These are phyloP conservation scores for Phainopepla nitens DNA, from an alignment of 2,113 vertebrate genomes.

Conservation along the genomic window DNA sequence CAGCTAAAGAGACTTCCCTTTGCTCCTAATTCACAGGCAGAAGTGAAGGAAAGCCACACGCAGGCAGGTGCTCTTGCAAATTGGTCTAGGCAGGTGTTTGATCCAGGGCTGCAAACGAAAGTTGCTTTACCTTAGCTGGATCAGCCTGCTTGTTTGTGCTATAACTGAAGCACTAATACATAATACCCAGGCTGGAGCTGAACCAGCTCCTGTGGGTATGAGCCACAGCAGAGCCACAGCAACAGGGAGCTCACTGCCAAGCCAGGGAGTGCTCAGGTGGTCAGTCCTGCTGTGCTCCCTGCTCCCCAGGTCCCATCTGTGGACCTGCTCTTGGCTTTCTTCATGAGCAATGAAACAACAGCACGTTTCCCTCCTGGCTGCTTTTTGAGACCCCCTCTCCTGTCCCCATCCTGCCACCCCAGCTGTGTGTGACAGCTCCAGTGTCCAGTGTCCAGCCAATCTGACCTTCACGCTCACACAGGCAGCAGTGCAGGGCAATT, in stretches of 20 bases:
- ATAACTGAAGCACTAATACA: not conserved
- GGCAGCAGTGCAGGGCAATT: not conserved
- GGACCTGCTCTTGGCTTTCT: not conserved
- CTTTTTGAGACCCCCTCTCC: not conserved
- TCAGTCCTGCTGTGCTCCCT: not conserved
- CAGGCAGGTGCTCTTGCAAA: not conserved
- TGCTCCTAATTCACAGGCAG: not conserved
- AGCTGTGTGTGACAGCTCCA: accelerated
- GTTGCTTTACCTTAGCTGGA: not conserved
- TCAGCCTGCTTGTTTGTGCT: not conserved
- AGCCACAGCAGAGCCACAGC: not conserved
- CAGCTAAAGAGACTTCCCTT: not conserved
- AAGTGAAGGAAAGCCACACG: not conserved
- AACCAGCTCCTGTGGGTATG: not conserved
- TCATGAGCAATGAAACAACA: not conserved
- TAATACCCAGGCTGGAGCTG: not conserved
- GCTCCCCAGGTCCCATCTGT: not conserved
- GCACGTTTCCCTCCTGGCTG: not conserved
- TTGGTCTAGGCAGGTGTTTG: not conserved
- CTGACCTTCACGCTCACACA: not conserved
- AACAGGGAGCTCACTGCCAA: not conserved
- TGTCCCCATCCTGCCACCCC: accelerated
- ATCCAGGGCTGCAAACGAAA: not conserved
- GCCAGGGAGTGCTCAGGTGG: not conserved
- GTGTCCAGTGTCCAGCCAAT: accelerated